A percentile compares a stretch with the other conserved stretches of the same genome.
Evolutionary conservation across 2,888 invertebrate species (phyloP).

Genomic region (Anticlea derivata): DNA sequence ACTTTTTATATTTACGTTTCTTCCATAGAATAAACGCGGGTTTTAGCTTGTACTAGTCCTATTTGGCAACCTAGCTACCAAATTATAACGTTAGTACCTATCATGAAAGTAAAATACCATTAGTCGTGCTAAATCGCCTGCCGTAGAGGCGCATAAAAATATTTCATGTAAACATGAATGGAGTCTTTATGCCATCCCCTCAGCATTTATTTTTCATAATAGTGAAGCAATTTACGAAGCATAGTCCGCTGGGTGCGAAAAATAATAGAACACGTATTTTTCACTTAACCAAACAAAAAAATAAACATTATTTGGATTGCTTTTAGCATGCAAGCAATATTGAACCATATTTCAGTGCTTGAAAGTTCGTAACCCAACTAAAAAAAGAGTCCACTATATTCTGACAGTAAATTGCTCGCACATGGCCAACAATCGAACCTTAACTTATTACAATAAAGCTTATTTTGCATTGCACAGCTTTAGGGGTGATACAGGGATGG

Average conservation of each 20-base stretch:
- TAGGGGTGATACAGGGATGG: not conserved
- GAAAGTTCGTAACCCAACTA: not conserved
- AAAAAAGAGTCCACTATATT: not conserved
- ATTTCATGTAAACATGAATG: constrained; percentile 66
- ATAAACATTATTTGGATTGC: not conserved
- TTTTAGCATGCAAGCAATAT: not conserved
- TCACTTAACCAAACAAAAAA: not conserved
- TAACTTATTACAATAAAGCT: not conserved
- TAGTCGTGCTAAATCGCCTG: constrained; percentile 39
- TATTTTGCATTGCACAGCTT: not conserved
- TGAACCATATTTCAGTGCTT: not conserved
- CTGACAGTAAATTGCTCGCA: not conserved
- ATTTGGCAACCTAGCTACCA: no score
- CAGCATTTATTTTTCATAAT: constrained; percentile 55
- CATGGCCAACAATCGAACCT: not conserved
- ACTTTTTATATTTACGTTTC: no score
- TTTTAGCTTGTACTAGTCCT: no score
- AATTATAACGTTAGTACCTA: not conserved
- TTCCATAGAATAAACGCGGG: no score
- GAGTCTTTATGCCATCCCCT: constrained; percentile 57
- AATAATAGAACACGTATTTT: constrained; percentile 36
- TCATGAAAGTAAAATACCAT: constrained; percentile 36
- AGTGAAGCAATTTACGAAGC: constrained; percentile 71
- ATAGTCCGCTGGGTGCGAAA: constrained; percentile 60
- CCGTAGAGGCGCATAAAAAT: constrained; percentile 55